A percentile compares a stretch with the other conserved stretches of the same genome.
phyloP scores from a whole-genome alignment of 2,888 invertebrate species.

The Stenotaenia linearis region DNA sequence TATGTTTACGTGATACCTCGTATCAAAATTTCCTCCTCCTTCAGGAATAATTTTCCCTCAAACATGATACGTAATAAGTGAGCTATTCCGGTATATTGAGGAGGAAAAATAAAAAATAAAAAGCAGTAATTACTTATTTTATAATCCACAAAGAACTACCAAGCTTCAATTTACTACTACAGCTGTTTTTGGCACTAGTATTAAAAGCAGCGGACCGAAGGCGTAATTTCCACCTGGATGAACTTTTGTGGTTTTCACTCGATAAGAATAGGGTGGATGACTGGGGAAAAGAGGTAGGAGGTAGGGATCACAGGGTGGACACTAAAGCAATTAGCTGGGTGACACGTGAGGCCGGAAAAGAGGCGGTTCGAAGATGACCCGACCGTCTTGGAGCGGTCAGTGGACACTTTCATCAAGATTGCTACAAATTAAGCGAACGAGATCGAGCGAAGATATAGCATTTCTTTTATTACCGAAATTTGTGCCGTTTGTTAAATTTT shows the following conservation, averaged over 20 bases:
- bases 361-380: background rate
- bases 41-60: background rate
- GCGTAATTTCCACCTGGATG: slow-evolving; percentile 5
- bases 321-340: background rate
- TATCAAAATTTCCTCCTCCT: background rate
- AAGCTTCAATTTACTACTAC: background rate
- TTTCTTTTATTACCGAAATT: too few relatives aligned
- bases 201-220: background rate
- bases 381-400: background rate
- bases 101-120: background rate
- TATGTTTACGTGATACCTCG: background rate
- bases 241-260: slow-evolving; percentile 14
- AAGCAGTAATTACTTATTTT: background rate
- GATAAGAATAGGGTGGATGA: background rate
- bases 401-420: background rate
- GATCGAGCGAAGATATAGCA: too few relatives aligned
- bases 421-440: background rate
- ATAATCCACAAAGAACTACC: background rate
- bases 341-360: background rate
- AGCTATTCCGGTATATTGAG: too few relatives aligned
- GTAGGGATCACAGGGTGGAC: background rate
- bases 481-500: too few relatives aligned
- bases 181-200: background rate
- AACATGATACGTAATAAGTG: background rate
- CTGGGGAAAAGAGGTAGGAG: background rate